phyloP scores from a whole-genome alignment of 1,140 invertebrate genomes.

The Bombus balteatus region DNA sequence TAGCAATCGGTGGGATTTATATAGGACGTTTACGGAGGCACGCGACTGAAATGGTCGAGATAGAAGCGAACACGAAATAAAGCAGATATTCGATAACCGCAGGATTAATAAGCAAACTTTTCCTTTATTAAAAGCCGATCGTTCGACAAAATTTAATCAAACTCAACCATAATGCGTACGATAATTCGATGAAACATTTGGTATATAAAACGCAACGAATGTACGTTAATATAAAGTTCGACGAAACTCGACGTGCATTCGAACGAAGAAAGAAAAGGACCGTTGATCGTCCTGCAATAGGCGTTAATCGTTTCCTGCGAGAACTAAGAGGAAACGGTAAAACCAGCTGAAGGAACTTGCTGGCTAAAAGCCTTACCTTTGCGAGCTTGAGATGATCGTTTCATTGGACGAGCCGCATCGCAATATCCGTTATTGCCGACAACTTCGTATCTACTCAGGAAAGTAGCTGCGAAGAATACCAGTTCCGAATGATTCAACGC shows the following conservation, averaged over 20 bases:
- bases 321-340: not conserved
- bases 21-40: too few species aligned
- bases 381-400: slow-evolving; percentile 21
- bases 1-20: too few species aligned
- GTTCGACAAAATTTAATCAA: not conserved
- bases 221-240: not conserved
- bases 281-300: not conserved
- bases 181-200: not conserved
- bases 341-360: not conserved
- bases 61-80: not conserved
- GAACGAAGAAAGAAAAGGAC: not conserved
- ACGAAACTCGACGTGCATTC: not conserved
- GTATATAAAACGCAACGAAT: not conserved
- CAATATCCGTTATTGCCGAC: slow-evolving; percentile 28
- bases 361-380: not conserved
- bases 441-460: slow-evolving; percentile 30
- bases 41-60: not conserved
- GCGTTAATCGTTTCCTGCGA: slow-evolving; percentile 11
- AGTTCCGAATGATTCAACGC: slow-evolving; percentile 36
- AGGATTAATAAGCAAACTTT: not conserved
- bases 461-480: slow-evolving; percentile 41
- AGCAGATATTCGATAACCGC: not conserved
- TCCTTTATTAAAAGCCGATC: not conserved
- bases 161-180: not conserved
- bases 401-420: slow-evolving; percentile 14